Conservation (phyloP, 2,113 vertebrate genomes). For the Siniperca knerii region DNA sequence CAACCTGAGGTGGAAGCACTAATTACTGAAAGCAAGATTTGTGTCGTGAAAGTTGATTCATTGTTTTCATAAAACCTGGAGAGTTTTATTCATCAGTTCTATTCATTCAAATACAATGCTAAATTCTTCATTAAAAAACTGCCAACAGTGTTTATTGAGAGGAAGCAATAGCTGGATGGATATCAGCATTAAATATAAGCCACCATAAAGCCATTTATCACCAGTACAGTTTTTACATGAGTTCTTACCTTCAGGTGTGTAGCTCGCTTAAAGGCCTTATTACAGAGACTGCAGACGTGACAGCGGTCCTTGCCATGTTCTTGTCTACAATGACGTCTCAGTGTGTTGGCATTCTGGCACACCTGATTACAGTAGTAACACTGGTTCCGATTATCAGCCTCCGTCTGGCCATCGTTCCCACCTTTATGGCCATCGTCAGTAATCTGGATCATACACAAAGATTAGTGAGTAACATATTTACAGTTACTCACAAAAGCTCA, state of each 20-base stretch:
- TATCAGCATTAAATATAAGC: neutral
- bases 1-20: neutral
- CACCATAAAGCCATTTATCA: neutral
- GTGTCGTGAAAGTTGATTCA: neutral
- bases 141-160: neutral
- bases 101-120: neutral
- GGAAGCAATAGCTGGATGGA: neutral
- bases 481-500: neutral
- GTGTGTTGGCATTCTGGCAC: conserved; percentile 87
- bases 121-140: neutral
- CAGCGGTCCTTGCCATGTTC: conserved; percentile 92
- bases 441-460: conserved; percentile 80
- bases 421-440: conserved; percentile 82
- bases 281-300: conserved; percentile 92
- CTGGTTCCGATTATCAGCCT: conserved; percentile 87
- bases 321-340: conserved; percentile 89
- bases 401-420: conserved; percentile 78
- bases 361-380: conserved; percentile 92
- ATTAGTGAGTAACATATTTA: neutral
- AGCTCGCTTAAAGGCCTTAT: conserved; percentile 96
- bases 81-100: neutral
- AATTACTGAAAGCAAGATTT: neutral
- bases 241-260: conserved; percentile 95
- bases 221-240: fast-evolving
- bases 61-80: conserved; percentile 1